Evolutionary conservation across 2,888 invertebrate genomes (phyloP).

Genomic region (Mylabris sibirica): DNA sequence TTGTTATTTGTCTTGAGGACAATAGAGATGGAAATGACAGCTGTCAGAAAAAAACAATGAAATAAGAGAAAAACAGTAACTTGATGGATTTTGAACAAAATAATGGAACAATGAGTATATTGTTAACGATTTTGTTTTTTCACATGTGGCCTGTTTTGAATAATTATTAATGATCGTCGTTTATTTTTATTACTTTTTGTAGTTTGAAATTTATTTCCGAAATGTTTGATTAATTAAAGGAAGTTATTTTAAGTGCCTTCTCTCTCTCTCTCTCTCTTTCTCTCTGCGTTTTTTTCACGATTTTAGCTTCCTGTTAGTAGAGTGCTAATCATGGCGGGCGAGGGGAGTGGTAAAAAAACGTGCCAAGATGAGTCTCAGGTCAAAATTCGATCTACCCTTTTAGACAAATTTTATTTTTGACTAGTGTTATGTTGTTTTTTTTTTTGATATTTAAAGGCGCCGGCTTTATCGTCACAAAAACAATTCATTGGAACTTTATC

Average conservation of each 20-base stretch:
- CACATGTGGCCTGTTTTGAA: background rate
- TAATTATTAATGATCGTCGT: background rate
- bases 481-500: background rate
- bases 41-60: background rate
- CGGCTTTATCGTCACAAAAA: background rate
- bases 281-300: background rate
- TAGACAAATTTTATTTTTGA: background rate
- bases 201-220: background rate
- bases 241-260: background rate
- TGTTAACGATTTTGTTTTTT: background rate
- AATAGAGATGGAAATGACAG: background rate
- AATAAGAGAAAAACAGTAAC: background rate
- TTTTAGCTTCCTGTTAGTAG: background rate
- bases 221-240: constrained; percentile 4
- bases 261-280: too few relatives aligned
- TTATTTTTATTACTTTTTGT: background rate
- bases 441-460: background rate
- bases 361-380: background rate
- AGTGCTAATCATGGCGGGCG: background rate
- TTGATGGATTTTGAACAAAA: background rate
- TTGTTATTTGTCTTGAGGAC: background rate
- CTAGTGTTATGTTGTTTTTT: background rate
- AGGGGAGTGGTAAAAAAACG: background rate
- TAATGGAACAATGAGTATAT: too few relatives aligned
- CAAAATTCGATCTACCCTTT: background rate